Evolutionary conservation across 2,888 invertebrate species (phyloP).

Genomic region (Palloptera scutellata): DNA sequence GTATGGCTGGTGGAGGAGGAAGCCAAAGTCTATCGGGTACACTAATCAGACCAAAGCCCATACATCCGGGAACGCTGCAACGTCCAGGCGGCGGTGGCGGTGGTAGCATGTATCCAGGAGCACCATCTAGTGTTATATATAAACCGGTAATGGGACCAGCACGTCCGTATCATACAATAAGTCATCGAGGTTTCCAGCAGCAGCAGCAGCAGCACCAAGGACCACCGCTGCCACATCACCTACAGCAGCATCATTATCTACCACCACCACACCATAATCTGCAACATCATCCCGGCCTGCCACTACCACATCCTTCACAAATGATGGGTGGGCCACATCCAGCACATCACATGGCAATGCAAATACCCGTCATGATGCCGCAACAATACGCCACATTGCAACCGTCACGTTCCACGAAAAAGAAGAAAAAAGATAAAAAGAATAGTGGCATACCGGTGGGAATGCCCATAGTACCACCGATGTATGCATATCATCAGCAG

Average conservation of each 20-base stretch:
- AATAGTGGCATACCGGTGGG: slow-evolving; percentile 63
- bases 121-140: slow-evolving; percentile 63
- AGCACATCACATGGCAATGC: slow-evolving; percentile 60
- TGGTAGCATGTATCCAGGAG: slow-evolving; percentile 48
- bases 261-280: slow-evolving; percentile 57
- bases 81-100: slow-evolving; percentile 42
- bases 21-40: slow-evolving; percentile 65
- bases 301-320: slow-evolving; percentile 48
- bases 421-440: slow-evolving; percentile 65
- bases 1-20: slow-evolving; percentile 38
- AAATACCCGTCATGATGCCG: slow-evolving; percentile 65
- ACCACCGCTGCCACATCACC: slow-evolving; percentile 55
- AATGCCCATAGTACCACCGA: slow-evolving; percentile 66
- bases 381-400: slow-evolving; percentile 74
- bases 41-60: slow-evolving; percentile 63
- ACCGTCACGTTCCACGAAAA: slow-evolving; percentile 70
- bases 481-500: slow-evolving; percentile 64
- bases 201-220: slow-evolving; percentile 53
- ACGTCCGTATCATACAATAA: slow-evolving; percentile 67
- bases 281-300: slow-evolving; percentile 45
- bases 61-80: slow-evolving; percentile 59
- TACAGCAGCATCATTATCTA: slow-evolving; percentile 56
- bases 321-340: slow-evolving; percentile 52
- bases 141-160: slow-evolving; percentile 61
- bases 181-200: slow-evolving; percentile 64